phyloP scores from a whole-genome alignment of 2,113 vertebrate genomes.

The Gobio gobio region DNA sequence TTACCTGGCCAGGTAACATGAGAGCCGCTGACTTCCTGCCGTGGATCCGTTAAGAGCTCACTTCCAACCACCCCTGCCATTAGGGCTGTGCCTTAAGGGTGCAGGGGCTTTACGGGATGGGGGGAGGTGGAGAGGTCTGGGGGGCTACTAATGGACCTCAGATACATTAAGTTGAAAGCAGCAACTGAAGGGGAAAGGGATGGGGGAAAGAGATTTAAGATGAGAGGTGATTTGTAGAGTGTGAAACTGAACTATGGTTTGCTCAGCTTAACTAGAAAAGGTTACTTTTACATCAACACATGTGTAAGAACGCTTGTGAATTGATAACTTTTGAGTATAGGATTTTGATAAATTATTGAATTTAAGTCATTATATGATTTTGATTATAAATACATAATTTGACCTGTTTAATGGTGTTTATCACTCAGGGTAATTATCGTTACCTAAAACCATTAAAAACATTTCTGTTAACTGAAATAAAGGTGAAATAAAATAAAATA shows the following conservation, averaged over 20 bases:
- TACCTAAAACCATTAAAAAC: no score
- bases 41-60: constrained; percentile 59
- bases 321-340: neutral
- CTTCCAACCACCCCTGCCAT: constrained; percentile 54
- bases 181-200: constrained; percentile 52
- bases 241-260: constrained; percentile 62
- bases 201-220: constrained; percentile 39
- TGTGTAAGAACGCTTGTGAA: neutral
- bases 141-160: constrained; percentile 61
- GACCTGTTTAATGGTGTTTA: neutral
- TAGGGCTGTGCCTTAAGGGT: constrained; percentile 53
- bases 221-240: constrained; percentile 74
- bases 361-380: no score
- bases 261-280: neutral
- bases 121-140: constrained; percentile 11
- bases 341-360: no score
- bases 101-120: constrained; percentile 51
- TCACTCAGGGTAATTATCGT: neutral
- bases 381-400: neutral
- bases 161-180: constrained; percentile 57
- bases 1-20: constrained; percentile 79
- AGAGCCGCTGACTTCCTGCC: constrained; percentile 70
- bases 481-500: no score
- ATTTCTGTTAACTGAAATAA: no score
- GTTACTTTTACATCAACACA: neutral